Conservation (phyloP, 2,797 vertebrate genomes). For the Pangasius krempfi region DNA sequence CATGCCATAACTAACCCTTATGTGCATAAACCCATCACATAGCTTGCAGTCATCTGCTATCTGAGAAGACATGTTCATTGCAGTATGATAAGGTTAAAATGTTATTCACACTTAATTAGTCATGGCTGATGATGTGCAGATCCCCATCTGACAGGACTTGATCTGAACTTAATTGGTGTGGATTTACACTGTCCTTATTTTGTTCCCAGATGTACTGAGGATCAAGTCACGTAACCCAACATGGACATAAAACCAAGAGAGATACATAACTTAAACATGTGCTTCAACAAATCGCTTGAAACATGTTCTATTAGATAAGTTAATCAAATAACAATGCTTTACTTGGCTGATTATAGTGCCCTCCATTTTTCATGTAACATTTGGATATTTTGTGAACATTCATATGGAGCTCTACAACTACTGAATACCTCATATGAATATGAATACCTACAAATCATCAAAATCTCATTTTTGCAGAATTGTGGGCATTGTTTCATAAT, state of each 20-base stretch:
- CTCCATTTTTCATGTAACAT: background rate
- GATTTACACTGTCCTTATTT: background rate
- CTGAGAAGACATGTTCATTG: slow-evolving; percentile 10
- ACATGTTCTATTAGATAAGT: background rate
- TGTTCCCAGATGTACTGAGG: background rate
- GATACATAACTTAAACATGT: background rate
- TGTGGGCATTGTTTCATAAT: background rate
- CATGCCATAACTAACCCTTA: background rate
- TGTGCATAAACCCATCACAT: background rate
- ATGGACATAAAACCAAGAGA: background rate
- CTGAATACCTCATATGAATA: background rate
- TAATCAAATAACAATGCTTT: background rate
- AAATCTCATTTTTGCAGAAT: background rate
- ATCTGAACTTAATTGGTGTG: slow-evolving; percentile 7
- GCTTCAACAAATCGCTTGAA: background rate
- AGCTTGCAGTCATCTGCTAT: slow-evolving; percentile 4
- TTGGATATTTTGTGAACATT: background rate
- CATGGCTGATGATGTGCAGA: slow-evolving; percentile 24
- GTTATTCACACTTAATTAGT: slow-evolving; percentile 37
- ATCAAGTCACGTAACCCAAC: background rate
- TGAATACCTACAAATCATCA: background rate
- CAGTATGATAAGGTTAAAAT: slow-evolving; percentile 5
- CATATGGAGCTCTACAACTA: background rate
- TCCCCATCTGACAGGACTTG: slow-evolving; percentile 17
- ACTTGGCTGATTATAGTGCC: background rate